A percentile compares a stretch with the other conserved stretches of the same genome.
These are phyloP conservation scores for Penaeus japonicus DNA, from an alignment of 1,140 invertebrate species.

Conservation along the genomic window DNA sequence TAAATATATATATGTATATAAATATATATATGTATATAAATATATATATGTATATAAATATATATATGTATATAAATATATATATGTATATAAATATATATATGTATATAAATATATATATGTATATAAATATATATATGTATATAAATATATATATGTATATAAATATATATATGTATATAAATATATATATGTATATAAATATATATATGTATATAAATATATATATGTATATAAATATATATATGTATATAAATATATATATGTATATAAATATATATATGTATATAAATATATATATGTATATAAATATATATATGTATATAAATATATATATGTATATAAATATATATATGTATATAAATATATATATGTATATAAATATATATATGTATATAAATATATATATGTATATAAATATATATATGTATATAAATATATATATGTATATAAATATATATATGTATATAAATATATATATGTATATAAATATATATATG, in stretches of 20 bases:
- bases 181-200: background rate
- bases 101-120: background rate
- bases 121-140: background rate
- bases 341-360: background rate
- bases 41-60: slow-evolving; percentile 8
- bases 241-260: too few species aligned
- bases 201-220: too few species aligned
- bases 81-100: background rate
- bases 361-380: background rate
- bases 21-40: slow-evolving; percentile 8
- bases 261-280: too few species aligned
- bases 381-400: background rate
- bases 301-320: too few species aligned
- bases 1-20: background rate
- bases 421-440: slow-evolving; percentile 11
- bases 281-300: too few species aligned
- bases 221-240: too few species aligned
- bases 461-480: slow-evolving; percentile 17
- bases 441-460: slow-evolving; percentile 13
- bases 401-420: background rate
- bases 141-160: background rate
- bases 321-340: background rate
- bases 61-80: slow-evolving; percentile 11
- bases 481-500: slow-evolving; percentile 12
- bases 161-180: background rate